Evolutionary conservation across 2,797 vertebrate genomes (phyloP), one percentile per base, ranked within the genome.

Genomic region (Myotis myotis): DNA sequence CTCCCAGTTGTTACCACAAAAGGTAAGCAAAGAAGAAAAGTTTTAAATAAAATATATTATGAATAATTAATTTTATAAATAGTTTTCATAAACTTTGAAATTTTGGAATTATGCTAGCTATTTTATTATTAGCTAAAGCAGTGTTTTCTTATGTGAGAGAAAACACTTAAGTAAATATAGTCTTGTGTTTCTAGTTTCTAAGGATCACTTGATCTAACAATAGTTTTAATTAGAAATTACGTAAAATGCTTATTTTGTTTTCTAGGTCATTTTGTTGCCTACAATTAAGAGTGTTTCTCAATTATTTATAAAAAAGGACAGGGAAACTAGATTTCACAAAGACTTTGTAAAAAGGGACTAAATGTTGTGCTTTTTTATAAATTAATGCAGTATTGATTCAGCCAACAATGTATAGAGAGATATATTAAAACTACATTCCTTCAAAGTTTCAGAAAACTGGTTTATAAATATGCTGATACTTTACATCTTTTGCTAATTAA

Each of bases 201-300:
- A 88, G 91, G 81, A 94, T 81, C 55, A 85, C 57, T 93, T 91
- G 57, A 60, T 85, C 68, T 92, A 95, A 95, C 68, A 93, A 92
- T 85, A 95, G 68, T 68, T 79, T 47, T 91, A 81, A 91, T 89
- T 87, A 95, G 91, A 95, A 97, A 96, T 93, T 89, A 95, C 38
- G 25, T 82, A 89, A 92, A 96, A 95, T 47, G 23, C 82, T 72
- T 81, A 68, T 76, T 89, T 90, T 95, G 10, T 94, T 96, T 97
- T 89, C 55, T 95, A 79, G 82, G 82, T 90, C 70, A 94, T 95
- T 79, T 95, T 94, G 68, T 88, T 97, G 62, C 74, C 83, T 85
- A 87, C 47, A 85, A 72, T 91, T 94, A 78, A 95, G 51, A 75
- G 19, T 82, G 11, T 91, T 94, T 94, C 72, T 82, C 8, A 44